phyloP scores from a whole-genome alignment of 1,140 invertebrate species.

The Batillaria attramentaria region DNA sequence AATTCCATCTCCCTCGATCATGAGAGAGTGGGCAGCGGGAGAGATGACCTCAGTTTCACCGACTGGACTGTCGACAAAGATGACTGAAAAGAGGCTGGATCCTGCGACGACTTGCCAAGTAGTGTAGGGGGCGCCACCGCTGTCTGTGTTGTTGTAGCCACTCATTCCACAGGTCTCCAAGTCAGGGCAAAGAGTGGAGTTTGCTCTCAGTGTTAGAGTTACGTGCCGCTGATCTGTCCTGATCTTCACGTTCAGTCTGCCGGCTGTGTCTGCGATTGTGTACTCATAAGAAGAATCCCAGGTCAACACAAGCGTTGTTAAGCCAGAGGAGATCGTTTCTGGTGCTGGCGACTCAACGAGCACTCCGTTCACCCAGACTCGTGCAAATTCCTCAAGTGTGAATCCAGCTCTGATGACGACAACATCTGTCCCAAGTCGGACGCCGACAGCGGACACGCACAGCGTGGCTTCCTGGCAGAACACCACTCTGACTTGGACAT shows the following conservation, averaged over 20 bases:
- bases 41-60: slow-evolving; percentile 29
- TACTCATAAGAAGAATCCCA: slow-evolving; percentile 26
- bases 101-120: slow-evolving; percentile 25
- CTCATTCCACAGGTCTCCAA: slow-evolving; percentile 32
- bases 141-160: slow-evolving; percentile 14
- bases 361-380: slow-evolving; percentile 42
- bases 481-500: slow-evolving; percentile 35
- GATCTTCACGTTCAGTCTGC: slow-evolving; percentile 18
- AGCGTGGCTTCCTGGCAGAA: slow-evolving; percentile 36
- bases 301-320: neutral
- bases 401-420: slow-evolving; percentile 40
- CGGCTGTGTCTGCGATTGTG: slow-evolving; percentile 3
- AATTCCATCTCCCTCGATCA: slow-evolving; percentile 32
- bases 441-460: slow-evolving; percentile 37
- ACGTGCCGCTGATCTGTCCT: slow-evolving; percentile 34
- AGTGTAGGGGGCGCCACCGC: slow-evolving; percentile 3
- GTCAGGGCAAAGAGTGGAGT: slow-evolving; percentile 31
- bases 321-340: neutral
- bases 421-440: slow-evolving; percentile 21
- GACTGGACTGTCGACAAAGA: slow-evolving; percentile 26
- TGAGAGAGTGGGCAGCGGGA: slow-evolving; percentile 36
- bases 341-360: slow-evolving; percentile 21
- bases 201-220: slow-evolving; percentile 29
- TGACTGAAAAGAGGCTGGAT: slow-evolving; percentile 34
- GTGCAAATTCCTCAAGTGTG: neutral